Evolutionary conservation across 2,797 vertebrate species (phyloP).

Genomic region (Microctenopoma lineatum): DNA sequence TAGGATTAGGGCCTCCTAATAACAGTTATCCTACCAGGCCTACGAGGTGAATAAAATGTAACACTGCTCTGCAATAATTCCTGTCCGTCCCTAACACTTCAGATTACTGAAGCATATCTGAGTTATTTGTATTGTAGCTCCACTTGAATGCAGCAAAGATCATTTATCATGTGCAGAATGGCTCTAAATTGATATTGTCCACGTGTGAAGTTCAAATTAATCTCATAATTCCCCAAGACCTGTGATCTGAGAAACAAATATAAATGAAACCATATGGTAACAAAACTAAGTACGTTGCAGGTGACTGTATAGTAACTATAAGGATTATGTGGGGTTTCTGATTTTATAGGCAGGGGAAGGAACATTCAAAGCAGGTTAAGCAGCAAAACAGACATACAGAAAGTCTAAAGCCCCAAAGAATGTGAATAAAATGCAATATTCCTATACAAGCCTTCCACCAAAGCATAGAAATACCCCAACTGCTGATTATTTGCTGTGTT

Average conservation of each 20-base stretch:
- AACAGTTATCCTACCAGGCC: background rate
- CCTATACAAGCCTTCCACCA: background rate
- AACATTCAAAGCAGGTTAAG: conserved; percentile 37
- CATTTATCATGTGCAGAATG: conserved; percentile 6
- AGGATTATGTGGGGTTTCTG: conserved; percentile 20
- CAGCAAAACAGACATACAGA: conserved; percentile 25
- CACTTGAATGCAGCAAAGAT: conserved; percentile 7
- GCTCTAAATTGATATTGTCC: conserved; percentile 18
- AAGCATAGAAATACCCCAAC: background rate
- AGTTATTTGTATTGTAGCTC: conserved; percentile 1
- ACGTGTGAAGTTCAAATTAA: conserved; percentile 17
- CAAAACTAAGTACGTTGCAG: conserved; percentile 26
- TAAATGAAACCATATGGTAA: conserved; percentile 30
- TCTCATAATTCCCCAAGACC: conserved; percentile 11
- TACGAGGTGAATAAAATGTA: background rate
- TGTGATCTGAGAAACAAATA: conserved; percentile 27
- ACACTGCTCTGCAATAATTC: background rate
- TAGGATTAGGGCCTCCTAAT: conserved; percentile 21
- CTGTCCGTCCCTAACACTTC: conserved; percentile 4
- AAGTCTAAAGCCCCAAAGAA: background rate
- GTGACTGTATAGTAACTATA: conserved; percentile 20
- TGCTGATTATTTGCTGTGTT: conserved; percentile 7
- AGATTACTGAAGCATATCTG: conserved; percentile 3
- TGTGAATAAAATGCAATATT: conserved; percentile 5
- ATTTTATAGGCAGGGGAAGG: conserved; percentile 29